Percentiles rank a stretch among this genome's conserved stretches.
phyloP scores from a whole-genome alignment of 2,797 vertebrate species.

The Helarctos malayanus region DNA sequence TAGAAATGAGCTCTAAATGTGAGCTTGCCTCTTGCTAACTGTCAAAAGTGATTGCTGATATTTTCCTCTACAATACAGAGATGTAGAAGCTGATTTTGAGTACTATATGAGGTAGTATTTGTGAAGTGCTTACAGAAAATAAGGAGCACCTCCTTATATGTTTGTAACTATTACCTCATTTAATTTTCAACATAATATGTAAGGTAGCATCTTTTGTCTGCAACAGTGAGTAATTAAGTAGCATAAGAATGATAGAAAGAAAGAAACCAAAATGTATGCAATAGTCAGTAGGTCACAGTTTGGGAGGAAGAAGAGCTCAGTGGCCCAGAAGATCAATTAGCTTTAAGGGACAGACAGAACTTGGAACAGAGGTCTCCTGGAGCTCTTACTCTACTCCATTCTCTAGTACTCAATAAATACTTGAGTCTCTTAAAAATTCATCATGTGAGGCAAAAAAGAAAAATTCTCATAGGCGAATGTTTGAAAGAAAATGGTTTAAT shows the following conservation, averaged over 20 bases:
- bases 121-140: background rate
- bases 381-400: background rate
- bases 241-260: background rate
- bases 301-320: background rate
- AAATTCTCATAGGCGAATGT: background rate
- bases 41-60: background rate
- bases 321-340: background rate
- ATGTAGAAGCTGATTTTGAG: background rate
- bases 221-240: background rate
- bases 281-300: background rate
- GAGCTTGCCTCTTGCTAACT: background rate
- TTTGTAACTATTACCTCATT: background rate
- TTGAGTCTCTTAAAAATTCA: constrained; percentile 8
- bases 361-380: background rate
- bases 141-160: background rate
- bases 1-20: background rate
- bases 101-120: background rate
- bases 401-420: constrained; percentile 16
- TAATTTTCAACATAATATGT: background rate
- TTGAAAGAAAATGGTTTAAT: constrained; percentile 23
- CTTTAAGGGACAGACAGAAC: background rate
- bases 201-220: background rate
- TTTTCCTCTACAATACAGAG: background rate
- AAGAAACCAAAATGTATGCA: background rate
- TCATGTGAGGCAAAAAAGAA: background rate